Evolutionary conservation across 2,797 vertebrate genomes (phyloP), one percentile per base, ranked within the genome.

Genomic region (Epinephelus malabaricus): DNA sequence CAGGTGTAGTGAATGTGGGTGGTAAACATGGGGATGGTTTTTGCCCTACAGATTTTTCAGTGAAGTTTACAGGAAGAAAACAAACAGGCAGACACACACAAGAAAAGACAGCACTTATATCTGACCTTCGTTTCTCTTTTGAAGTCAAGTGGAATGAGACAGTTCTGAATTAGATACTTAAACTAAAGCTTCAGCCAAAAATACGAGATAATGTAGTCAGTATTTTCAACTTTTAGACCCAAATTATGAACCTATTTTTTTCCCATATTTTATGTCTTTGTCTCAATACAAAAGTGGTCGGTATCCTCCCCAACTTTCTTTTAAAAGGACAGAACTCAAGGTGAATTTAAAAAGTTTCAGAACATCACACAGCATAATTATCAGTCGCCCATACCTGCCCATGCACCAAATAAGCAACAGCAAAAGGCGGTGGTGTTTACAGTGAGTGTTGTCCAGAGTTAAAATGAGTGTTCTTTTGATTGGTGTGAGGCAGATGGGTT

Each of bases 371-470:
- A 27, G 1, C 6, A 12, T 61, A 58, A 56, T 46, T 38, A 69
- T 56, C 30, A 50, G 23, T 19, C 27, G 13, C 30, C 3, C 8
- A 54, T 2, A 34, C 7, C 27, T 38, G 17, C 15, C 5, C 4
- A 2, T 69, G 40, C 43, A 50, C 27, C 45, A 69, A 68, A 58
- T 47, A 55, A 67, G 72, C 50, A 62, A 54, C 50, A 5, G 34
- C 69, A 23, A 58, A 43, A 47, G 3, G 43, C 9, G 18, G 34
- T 38, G 18, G 34, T 60, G 58, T 23, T 53, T 25, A 6, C 3
- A n/a, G 13, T 14, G 51, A 54, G 21, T 54, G 21, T 12, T 14
- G 5, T 23, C 21, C 51, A 5, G 21, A 2, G 21, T 2, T 14
- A 14, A 19, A 34, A 34, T 51, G 0, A 21, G n/a, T 21, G n/a